These are phyloP conservation scores for Misgurnus anguillicaudatus DNA, from an alignment of 2,113 vertebrate genomes.

Conservation along the genomic window DNA sequence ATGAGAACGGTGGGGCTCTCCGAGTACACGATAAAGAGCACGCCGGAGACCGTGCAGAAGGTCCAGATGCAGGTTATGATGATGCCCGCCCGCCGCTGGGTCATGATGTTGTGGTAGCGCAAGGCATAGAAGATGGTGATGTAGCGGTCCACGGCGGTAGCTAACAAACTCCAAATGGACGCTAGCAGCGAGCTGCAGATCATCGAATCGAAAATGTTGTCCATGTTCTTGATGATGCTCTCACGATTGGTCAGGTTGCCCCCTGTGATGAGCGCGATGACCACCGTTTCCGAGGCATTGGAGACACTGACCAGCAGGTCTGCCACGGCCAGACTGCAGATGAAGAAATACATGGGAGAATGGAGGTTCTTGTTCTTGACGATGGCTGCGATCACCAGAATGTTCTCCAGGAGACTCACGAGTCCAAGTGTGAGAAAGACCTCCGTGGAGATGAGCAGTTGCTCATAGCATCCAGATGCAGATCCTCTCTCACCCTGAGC, in stretches of 20 bases:
- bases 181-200: conserved; percentile 63
- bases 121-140: conserved; percentile 62
- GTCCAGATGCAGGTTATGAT: conserved; percentile 59
- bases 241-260: conserved; percentile 49
- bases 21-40: conserved; percentile 61
- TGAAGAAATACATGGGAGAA: conserved; percentile 63
- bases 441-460: conserved; percentile 59
- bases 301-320: conserved; percentile 63
- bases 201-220: conserved; percentile 62
- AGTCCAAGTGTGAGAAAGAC: conserved; percentile 59
- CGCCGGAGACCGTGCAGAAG: conserved; percentile 50
- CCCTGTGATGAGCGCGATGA: conserved; percentile 57
- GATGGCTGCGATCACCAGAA: conserved; percentile 59
- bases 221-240: conserved; percentile 58
- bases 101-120: conserved; percentile 64
- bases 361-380: conserved; percentile 63
- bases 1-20: conserved; percentile 55
- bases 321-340: conserved; percentile 60
- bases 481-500: conserved; percentile 26
- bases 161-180: conserved; percentile 61
- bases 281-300: conserved; percentile 60
- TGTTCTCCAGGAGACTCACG: conserved; percentile 60
- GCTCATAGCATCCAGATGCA: conserved; percentile 56
- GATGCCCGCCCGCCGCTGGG: conserved; percentile 47
- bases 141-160: conserved; percentile 61